Conservation (phyloP, 2,113 vertebrate genomes). For the Orcinus orca region DNA sequence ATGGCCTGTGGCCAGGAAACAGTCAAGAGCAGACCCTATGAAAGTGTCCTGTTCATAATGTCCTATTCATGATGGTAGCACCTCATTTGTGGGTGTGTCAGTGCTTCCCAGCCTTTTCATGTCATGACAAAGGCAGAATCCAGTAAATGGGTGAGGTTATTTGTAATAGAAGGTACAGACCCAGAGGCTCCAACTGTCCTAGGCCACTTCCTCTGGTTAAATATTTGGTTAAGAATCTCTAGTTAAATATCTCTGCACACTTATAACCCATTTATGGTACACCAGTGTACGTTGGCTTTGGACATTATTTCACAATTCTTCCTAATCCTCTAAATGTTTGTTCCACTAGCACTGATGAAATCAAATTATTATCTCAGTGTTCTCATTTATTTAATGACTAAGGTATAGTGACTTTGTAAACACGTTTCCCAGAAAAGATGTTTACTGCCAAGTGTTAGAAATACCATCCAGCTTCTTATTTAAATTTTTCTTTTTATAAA, state of each 20-base stretch:
- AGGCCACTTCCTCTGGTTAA: neutral
- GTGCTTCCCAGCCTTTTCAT: neutral
- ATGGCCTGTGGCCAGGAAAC: neutral
- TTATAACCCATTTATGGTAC: neutral
- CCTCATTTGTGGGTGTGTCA: neutral
- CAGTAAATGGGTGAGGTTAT: neutral
- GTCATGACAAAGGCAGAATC: neutral
- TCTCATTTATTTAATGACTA: conserved; percentile 55
- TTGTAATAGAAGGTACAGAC: neutral
- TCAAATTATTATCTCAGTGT: neutral
- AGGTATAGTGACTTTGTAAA: conserved; percentile 5
- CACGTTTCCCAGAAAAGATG: conserved; percentile 14
- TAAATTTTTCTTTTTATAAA: neutral
- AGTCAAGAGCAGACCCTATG: neutral
- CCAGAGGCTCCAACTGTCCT: neutral
- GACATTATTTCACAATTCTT: neutral
- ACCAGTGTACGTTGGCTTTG: neutral
- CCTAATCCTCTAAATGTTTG: neutral
- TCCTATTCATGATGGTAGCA: neutral
- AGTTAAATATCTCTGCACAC: neutral
- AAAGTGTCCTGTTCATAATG: neutral
- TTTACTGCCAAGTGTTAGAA: conserved; percentile 33
- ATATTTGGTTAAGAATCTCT: neutral
- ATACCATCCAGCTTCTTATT: conserved; percentile 15
- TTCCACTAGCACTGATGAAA: neutral